Evolutionary conservation across 2,888 invertebrate species (phyloP).

Genomic region (Ariolimax columbianus): DNA sequence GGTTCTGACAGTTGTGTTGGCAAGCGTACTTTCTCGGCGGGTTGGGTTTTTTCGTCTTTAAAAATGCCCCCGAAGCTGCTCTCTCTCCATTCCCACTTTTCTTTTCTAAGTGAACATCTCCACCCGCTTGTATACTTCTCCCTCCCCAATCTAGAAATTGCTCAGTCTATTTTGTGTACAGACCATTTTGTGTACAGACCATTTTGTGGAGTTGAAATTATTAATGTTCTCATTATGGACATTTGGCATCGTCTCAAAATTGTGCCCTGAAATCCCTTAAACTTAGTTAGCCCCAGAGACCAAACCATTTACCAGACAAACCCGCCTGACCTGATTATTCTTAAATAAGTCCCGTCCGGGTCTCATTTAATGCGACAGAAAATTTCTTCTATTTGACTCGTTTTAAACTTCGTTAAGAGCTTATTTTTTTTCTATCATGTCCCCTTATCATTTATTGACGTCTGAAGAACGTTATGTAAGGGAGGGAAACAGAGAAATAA

Average conservation of each 20-base stretch:
- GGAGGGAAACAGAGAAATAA: background rate
- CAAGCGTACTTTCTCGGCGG: too few relatives aligned
- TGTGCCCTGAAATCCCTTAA: background rate
- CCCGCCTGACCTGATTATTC: background rate
- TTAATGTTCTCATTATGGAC: background rate
- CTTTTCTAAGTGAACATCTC: too few relatives aligned
- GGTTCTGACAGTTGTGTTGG: too few relatives aligned
- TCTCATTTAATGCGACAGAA: background rate
- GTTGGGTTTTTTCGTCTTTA: too few relatives aligned
- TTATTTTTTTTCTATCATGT: background rate
- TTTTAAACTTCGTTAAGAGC: background rate
- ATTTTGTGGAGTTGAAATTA: background rate
- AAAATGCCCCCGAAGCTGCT: too few relatives aligned
- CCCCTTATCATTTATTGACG: background rate
- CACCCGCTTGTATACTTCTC: too few relatives aligned
- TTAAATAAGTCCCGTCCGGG: background rate
- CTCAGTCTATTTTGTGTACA: background rate
- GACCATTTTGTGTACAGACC: background rate
- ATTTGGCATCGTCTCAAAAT: background rate
- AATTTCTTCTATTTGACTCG: background rate
- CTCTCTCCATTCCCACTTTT: too few relatives aligned
- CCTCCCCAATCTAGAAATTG: background rate
- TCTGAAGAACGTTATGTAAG: background rate
- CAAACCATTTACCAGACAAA: background rate
- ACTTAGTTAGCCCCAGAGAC: background rate